Conservation (phyloP, 92 coral and sea anemone genomes). For the Paramuricea clavata region DNA sequence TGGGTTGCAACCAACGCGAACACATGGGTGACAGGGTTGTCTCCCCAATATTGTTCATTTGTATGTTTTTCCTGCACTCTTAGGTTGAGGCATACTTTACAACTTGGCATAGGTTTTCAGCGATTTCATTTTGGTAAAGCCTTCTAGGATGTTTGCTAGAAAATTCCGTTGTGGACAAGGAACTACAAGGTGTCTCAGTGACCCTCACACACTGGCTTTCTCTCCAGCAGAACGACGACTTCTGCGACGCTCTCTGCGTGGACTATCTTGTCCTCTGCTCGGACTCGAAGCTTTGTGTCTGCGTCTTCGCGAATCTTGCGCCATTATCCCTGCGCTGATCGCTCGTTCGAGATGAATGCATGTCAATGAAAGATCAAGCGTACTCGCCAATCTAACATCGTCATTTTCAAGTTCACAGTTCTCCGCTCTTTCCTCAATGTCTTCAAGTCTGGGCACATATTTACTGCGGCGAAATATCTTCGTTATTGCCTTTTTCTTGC, state of each 20-base stretch:
- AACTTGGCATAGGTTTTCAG: not conserved
- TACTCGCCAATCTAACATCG: not conserved
- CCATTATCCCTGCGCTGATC: conserved; percentile 41
- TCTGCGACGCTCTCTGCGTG: conserved; percentile 19
- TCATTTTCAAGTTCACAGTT: not conserved
- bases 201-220: not conserved
- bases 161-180: not conserved
- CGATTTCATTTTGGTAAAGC: not conserved
- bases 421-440: conserved; percentile 41
- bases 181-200: not conserved
- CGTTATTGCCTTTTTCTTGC: conserved; percentile 52
- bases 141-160: not conserved
- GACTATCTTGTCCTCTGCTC: conserved; percentile 2
- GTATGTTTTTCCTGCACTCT: not conserved
- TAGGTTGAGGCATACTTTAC: not conserved
- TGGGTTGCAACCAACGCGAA: not conserved
- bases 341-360: conserved; percentile 42
- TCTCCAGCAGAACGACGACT: not conserved
- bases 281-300: not conserved
- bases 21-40: not conserved
- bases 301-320: conserved; percentile 36
- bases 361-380: conserved; percentile 3
- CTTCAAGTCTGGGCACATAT: conserved; percentile 32
- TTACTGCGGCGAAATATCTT: conserved; percentile 51
- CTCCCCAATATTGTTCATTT: not conserved